Base-by-base conservation (phyloP, 1,140 invertebrate species). In the Calephelis virginiensis region DNA sequence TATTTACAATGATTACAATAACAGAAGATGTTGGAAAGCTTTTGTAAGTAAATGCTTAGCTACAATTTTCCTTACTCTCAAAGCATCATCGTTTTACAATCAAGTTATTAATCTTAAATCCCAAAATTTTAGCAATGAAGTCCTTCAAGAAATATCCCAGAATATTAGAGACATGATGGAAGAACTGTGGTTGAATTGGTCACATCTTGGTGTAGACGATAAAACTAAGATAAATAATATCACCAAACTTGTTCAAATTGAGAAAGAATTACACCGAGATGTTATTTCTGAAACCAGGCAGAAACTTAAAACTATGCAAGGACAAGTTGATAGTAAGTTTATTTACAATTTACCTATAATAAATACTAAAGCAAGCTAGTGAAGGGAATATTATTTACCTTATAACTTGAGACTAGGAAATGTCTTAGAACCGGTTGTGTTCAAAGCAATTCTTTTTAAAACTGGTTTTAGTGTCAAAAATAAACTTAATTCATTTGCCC, bases 101-200 rank as follows among this genome's bases (percentile, higher is more conserved):
- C 38, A 38, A 6, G 37, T 13, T 59, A 59, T 56, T 65, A 46
- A 11, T 60, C 12, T 48, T 17, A 11, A 43, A 8, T 43, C 6
- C 40, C 40, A 43, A 7, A 50, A 40, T 76, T 77, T 37, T 61
- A 90, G 85, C 66, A 75, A 87, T 78, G 81, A 88, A 63, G 82
- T 86, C 38, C 77, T 77, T 8, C 64, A 78, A 12, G 80, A 89
- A 71, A 87, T 90, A 63, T 77, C 79, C 7, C 69, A 82, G 46
- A 87, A 86, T 72, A 70, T 88, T 46, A 76, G 80, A 28, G 63
- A 69, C 13, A 80, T 89, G 77, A 90, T 90, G 88, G 78, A 87
- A 63, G 81, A 89, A 40, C 72, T 90, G 4, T 90, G 88, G 88
- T 63, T 82, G 11, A 89, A 85, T 69, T 90, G 88, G 88, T 87